These are phyloP conservation scores for Carassius auratus DNA, from an alignment of 2,113 vertebrate species.

Conservation along the genomic window DNA sequence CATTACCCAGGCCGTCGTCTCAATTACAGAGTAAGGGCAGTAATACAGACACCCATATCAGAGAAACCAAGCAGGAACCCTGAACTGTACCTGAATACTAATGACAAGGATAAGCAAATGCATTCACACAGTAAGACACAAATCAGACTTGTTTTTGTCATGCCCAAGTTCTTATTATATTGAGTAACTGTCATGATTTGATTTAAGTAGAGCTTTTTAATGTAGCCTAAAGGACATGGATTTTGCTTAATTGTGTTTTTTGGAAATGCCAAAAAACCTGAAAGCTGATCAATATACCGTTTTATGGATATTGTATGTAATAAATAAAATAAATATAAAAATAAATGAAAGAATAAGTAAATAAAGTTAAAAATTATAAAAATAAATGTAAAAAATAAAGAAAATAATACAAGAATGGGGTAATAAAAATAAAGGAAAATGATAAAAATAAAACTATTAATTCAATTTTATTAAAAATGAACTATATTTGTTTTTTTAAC, in stretches of 20 bases:
- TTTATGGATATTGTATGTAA: too few species aligned
- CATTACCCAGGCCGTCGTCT: constrained; percentile 15
- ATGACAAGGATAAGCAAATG: constrained; percentile 5
- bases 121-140: not conserved
- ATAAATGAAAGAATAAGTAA: too few species aligned
- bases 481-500: too few species aligned
- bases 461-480: too few species aligned
- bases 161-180: not conserved
- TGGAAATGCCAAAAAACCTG: too few species aligned
- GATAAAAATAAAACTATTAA: too few species aligned
- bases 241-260: not conserved
- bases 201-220: not conserved
- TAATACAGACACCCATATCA: not conserved
- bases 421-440: too few species aligned
- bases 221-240: not conserved
- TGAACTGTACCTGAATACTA: constrained; percentile 24
- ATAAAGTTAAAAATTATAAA: too few species aligned
- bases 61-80: not conserved
- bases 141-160: constrained; percentile 1
- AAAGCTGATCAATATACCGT: too few species aligned
- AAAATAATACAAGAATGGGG: too few species aligned
- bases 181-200: not conserved
- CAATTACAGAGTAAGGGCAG: constrained; percentile 36
- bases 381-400: too few species aligned
- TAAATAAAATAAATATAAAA: too few species aligned